A percentile compares a stretch with the other conserved stretches of the same genome.
These are phyloP conservation scores for Plestiodon gilberti DNA, from an alignment of 2,113 vertebrate species.

Conservation along the genomic window DNA sequence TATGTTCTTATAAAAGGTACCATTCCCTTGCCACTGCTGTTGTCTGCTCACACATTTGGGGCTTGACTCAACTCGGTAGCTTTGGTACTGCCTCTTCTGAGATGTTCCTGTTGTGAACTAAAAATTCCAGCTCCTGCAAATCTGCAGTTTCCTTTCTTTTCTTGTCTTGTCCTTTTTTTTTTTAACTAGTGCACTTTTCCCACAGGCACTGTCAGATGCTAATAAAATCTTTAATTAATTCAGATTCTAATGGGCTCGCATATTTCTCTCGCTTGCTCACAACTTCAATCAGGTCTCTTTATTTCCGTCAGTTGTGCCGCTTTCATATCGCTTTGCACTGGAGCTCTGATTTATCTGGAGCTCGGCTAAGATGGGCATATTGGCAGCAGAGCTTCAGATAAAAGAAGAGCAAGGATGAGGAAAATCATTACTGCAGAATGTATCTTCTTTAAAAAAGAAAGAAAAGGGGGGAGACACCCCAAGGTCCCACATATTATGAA, in stretches of 20 bases:
- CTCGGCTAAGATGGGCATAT: constrained; percentile 56
- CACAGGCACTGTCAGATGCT: constrained; percentile 67
- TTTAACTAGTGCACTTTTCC: constrained; percentile 43
- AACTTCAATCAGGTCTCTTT: constrained; percentile 70
- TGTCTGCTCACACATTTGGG: neutral
- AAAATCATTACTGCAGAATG: constrained; percentile 66
- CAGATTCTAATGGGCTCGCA: constrained; percentile 69
- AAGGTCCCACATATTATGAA: constrained; percentile 59
- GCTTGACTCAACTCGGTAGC: neutral
- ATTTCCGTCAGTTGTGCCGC: constrained; percentile 39
- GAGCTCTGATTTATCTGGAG: constrained; percentile 70
- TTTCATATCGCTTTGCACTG: constrained; percentile 71
- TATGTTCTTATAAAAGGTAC: too few species aligned
- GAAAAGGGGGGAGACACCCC: neutral
- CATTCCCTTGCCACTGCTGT: neutral
- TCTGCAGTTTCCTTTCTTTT: constrained; percentile 59
- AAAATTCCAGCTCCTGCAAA: constrained; percentile 41
- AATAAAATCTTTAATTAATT: constrained; percentile 78
- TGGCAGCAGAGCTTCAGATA: constrained; percentile 67
- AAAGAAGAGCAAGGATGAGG: constrained; percentile 62
- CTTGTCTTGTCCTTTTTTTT: constrained; percentile 36
- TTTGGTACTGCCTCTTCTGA: neutral
- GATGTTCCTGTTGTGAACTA: constrained; percentile 37
- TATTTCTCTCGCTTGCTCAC: constrained; percentile 66
- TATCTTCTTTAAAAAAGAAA: constrained; percentile 37